Evolutionary conservation across 2,113 vertebrate species (phyloP).

Genomic region (Zosterops hypoxanthus): DNA sequence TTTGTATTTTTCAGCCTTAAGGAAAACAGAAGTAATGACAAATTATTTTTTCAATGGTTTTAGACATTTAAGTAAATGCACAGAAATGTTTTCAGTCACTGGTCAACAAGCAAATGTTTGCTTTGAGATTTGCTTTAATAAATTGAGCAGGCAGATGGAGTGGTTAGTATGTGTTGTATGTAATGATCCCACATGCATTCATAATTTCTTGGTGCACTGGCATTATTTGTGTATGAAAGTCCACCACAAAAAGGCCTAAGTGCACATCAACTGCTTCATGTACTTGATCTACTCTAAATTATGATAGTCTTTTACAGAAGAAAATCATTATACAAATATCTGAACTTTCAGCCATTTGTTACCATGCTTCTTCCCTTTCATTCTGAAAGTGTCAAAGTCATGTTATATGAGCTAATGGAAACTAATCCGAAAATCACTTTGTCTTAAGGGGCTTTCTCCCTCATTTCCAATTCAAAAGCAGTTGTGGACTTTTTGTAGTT

Average conservation of each 20-base stretch:
- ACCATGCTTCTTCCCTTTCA: not conserved
- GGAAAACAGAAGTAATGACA: not conserved
- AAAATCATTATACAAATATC: not conserved
- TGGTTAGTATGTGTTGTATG: not conserved
- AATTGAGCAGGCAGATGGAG: not conserved
- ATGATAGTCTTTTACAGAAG: not conserved
- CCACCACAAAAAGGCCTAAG: not conserved
- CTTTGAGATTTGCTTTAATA: not conserved
- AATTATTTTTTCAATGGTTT: not conserved
- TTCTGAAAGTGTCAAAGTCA: not conserved
- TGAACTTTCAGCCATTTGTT: not conserved
- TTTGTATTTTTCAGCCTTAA: not conserved
- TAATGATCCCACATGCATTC: not conserved
- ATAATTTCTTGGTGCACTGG: not conserved
- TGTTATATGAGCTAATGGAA: not conserved
- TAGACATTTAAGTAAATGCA: not conserved
- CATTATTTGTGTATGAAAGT: not conserved
- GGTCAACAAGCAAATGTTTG: not conserved
- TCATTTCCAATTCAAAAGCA: slow-evolving; percentile 4
- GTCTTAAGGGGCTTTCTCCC: not conserved
- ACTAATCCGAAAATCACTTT: slow-evolving; percentile 12
- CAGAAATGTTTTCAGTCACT: not conserved
- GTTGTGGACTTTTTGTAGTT: slow-evolving; percentile 6
- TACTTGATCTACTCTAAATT: not conserved
- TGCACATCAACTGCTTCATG: not conserved